Evolutionary conservation across 2,888 invertebrate genomes (phyloP), one percentile per base, ranked within the genome.

Genomic region (Drosophila quinaria): DNA sequence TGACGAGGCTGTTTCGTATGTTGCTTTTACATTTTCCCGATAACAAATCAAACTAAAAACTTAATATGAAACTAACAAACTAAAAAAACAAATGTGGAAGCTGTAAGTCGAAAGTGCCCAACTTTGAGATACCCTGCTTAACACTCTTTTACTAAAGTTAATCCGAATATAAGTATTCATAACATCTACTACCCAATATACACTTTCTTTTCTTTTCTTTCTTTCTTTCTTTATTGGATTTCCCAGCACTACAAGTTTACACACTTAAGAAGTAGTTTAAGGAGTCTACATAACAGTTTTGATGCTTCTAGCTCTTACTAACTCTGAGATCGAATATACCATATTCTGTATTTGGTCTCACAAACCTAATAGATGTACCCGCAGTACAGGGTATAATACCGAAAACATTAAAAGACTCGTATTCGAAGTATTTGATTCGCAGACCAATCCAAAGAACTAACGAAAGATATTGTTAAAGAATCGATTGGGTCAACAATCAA

Each of bases 1-100:
- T 74, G 74, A 74, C 56, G 65, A 56, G n/a, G 72, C 72, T 44
- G 31, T 60, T 76, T 76, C 19, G 41, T 42, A 17, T 37, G 49
- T 39, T 42, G 58, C 52, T 72, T 54, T 59, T 61, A 72, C 78
- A 54, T 61, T 74, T 72, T 72, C 56, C 72, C 73, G 78, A 74
- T 74, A 74, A 61, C 72, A 77, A 71, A 65, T 65, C 61, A 54
- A 66, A 77, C 33, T 37, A 55, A 55, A 37, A 70, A 44, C 55
- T 46, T 33, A 42, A 52, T 31, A 61, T 54, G 13, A 25, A 52
- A 52, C 17, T 10, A 33, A 31, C 25, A 42, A 22, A 4, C 0
- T 3, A 31, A 25, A 47, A 15, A 25, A 59, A 54, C 50, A 22
- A 65, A n/a, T n/a, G n/a, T 37, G n/a, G n/a, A 72, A 29, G 37